These are phyloP conservation scores for Stenolophus ochropezus DNA, from an alignment of 2,888 invertebrate genomes.

Conservation along the genomic window DNA sequence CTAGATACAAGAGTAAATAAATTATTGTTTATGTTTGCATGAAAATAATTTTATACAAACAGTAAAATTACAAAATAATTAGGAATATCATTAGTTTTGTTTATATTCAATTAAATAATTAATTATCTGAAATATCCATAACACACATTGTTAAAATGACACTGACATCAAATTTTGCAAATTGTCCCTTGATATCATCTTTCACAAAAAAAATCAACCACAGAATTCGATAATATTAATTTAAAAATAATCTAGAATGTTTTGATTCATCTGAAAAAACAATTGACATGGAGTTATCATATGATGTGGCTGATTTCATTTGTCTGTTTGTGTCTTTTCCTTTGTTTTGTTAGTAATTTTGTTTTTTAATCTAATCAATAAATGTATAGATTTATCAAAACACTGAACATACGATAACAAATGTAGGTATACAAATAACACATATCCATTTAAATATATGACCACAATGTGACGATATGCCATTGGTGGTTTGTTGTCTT, in stretches of 20 bases:
- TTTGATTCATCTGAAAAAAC: not conserved
- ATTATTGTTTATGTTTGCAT: slow-evolving; percentile 25
- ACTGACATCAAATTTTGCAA: slow-evolving; percentile 32
- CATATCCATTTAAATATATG: slow-evolving; percentile 65
- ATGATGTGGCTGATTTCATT: slow-evolving; percentile 42
- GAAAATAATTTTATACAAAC: slow-evolving; percentile 24
- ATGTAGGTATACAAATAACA: slow-evolving; percentile 65
- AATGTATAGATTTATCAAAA: slow-evolving; percentile 67
- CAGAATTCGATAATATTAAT: slow-evolving; percentile 14
- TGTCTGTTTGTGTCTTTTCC: slow-evolving; percentile 21
- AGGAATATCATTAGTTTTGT: slow-evolving; percentile 29
- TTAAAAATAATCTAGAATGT: not conserved
- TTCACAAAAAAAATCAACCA: slow-evolving; percentile 22
- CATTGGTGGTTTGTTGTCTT: slow-evolving; percentile 27
- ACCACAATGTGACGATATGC: slow-evolving; percentile 51
- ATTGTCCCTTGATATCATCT: not conserved
- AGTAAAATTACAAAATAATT: slow-evolving; percentile 43
- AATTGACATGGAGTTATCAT: not conserved
- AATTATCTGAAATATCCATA: slow-evolving; percentile 44
- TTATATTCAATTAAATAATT: slow-evolving; percentile 32
- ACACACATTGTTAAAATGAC: slow-evolving; percentile 42
- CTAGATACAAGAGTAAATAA: slow-evolving; percentile 29
- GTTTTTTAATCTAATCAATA: slow-evolving; percentile 54
- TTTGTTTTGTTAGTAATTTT: slow-evolving; percentile 40
- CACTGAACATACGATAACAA: slow-evolving; percentile 62